Evolutionary conservation across 2,113 vertebrate species (phyloP), one percentile per base, ranked within the genome.

Genomic region (Ursus arctos): DNA sequence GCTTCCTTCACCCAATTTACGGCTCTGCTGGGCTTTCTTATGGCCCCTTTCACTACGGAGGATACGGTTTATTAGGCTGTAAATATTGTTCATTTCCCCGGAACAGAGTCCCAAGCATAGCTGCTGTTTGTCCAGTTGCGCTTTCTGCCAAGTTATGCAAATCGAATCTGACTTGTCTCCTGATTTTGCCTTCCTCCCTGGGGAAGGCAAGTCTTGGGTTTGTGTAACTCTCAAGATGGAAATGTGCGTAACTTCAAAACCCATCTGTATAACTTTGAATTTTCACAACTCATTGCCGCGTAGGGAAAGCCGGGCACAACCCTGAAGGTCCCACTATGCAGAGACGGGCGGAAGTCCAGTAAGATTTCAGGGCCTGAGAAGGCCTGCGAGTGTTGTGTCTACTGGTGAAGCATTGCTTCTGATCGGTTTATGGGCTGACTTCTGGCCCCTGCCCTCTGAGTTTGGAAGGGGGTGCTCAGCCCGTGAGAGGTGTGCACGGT

Each of bases 111-210:
- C 82, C 90, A 33, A 81, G 92, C 98, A 97, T 88, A 96, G 93
- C 94, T 97, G 94, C 95, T 95, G 74, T 96, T 95, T 94, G 18
- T 95, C 92, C 63, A 11, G 95, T 47, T 87, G 95, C 92, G n/a
- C 97, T 98, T 96, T 85, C 97, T 98, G 95, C 98, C 98, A 98
- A 96, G 96, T 96, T 97, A 94, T 36, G 88, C 90, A 98, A 86
- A 98, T 93, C 47, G 74, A 97, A 92, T n/a, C 51, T 82, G 91
- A 5, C 76, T 95, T 97, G 96, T 97, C 92, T 40, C 4, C 76
- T 97, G 94, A 84, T 94, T 98, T 95, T 96, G 90, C 92, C 79
- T 87, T 72, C 88, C 92, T 96, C 36, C 10, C 95, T 71, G 63
- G 85, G 96, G 95, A 90, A 93, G 69, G 77, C 72, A 59, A 67